Evolutionary conservation across 1,140 invertebrate genomes (phyloP).

Genomic region (Holotrichia oblita): DNA sequence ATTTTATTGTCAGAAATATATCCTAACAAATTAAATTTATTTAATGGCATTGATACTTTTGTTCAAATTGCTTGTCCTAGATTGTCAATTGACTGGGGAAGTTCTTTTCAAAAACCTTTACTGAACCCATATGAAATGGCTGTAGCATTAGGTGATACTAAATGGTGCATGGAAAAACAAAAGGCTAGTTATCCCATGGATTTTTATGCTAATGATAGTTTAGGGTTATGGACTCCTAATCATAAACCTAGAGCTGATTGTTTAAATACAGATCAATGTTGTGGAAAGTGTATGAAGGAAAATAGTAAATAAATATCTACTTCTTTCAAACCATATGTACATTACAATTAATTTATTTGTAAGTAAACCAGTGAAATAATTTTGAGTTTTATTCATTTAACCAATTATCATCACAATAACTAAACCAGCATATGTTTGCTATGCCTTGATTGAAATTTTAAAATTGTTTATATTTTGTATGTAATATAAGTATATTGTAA

Average conservation of each 20-base stretch:
- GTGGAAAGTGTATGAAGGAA: constrained; percentile 64
- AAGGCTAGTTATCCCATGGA: constrained; percentile 94
- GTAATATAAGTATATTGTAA: no score
- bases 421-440: no score
- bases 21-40: constrained; percentile 89
- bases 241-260: constrained; percentile 72
- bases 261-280: constrained; percentile 61
- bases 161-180: constrained; percentile 67
- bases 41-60: constrained; percentile 86
- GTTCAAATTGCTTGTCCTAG: constrained; percentile 95
- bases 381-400: no score
- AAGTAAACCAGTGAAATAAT: background rate
- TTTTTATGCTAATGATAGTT: constrained; percentile 93
- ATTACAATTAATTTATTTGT: background rate
- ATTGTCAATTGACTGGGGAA: constrained; percentile 98
- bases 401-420: no score
- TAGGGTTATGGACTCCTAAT: constrained; percentile 97
- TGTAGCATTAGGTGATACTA: constrained; percentile 79
- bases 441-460: no score
- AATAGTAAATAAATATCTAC: no score
- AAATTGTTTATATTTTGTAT: no score
- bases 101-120: constrained; percentile 86
- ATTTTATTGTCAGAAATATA: constrained; percentile 97
- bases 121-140: constrained; percentile 96
- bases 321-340: background rate